Base-by-base conservation (phyloP, 2,888 invertebrate genomes). In the Cremastinae sp. region DNA sequence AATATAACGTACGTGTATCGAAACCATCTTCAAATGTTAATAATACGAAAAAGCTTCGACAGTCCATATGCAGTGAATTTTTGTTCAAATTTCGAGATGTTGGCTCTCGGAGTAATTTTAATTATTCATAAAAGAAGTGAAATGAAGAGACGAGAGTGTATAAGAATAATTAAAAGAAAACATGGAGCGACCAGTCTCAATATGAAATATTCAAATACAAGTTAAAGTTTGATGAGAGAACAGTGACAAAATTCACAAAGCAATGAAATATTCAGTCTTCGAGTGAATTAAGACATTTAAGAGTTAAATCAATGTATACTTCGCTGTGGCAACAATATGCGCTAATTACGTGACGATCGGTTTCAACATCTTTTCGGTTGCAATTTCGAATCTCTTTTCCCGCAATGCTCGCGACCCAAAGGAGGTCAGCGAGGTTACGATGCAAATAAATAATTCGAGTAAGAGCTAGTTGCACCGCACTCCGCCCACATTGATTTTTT, bases 401-500 rank as follows among this genome's bases (percentile, higher is more conserved):
- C 47, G 43, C 51, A 37, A 55, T 28, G 51, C 10, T 35, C 55
- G 53, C 4, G 4, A 7, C 18, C 8, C 7, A 1, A 62, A 70
- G 45, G 43, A 35, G 61, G 53, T 59, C 61, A 47, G 12, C 61
- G 45, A 28, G 28, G 28, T 28, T 18, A 35, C 45, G 61, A 45
- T 45, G 55, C 55, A 9, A 45, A 53, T 70, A 53, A 70, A 70
- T 70, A 61, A 61, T 70, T 70, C 70, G 20, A 22, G 43, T n/a
- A 45, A 53, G 28, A 5, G 47, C 28, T 28, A 28, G 61, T 70
- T 70, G 51, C 58, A 59, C 51, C 1, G 47, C 49, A 22, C 22
- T 49, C 5, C 16, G 9, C 53, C 10, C 35, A 28, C 69, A 61
- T 53, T 61, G 61, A 61, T 47, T 1, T 28, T 28, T 28, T 18